Evolutionary conservation across 1,140 invertebrate species (phyloP), one percentile per base, ranked within the genome.

Genomic region (Cydia pomonella): DNA sequence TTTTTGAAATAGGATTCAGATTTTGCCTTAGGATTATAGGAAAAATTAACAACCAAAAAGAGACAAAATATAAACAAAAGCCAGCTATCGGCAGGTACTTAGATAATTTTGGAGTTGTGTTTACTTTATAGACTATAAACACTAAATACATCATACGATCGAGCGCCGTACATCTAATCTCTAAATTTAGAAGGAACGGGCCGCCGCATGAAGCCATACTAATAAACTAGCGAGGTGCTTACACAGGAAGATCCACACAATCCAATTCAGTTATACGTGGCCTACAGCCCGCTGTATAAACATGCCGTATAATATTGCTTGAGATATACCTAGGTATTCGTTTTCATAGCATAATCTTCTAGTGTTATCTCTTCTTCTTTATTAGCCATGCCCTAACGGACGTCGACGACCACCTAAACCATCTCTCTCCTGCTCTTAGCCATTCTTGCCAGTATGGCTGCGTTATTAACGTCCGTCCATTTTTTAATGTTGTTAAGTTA

Each of bases 81-180:
- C 21, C 53, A 23, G 21, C 5, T 59, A 59, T 59, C 7, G 53
- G 7, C 21, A 59, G 21, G 53, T 59, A 23, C 53, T 59, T 23
- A 12, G 53, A 59, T 69, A 69, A 69, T 69, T 18, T 69, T 33
- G n/a, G 64, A 33, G 29, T 38, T 69, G 18, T 69, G 64, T 69
- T 69, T 69, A 69, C 16, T 69, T 69, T 69, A 69, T 33, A n/a
- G 27, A 69, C 23, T 41, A 69, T 33, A 69, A 69, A 69, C 64
- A 69, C 27, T 27, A 33, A 66, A 66, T 66, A 66, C 63, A 66
- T 66, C 63, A 66, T 69, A 38, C 64, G 29, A 29, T 69, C 64
- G n/a, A 33, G 64, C 64, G 27, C 16, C 29, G 64, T 33, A 38
- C 16, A 7, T 69, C 41, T 38, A 66, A 66, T 29, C 64, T 41